phyloP scores from a whole-genome alignment of 2,113 vertebrate species.

The Thomomys bottae region DNA sequence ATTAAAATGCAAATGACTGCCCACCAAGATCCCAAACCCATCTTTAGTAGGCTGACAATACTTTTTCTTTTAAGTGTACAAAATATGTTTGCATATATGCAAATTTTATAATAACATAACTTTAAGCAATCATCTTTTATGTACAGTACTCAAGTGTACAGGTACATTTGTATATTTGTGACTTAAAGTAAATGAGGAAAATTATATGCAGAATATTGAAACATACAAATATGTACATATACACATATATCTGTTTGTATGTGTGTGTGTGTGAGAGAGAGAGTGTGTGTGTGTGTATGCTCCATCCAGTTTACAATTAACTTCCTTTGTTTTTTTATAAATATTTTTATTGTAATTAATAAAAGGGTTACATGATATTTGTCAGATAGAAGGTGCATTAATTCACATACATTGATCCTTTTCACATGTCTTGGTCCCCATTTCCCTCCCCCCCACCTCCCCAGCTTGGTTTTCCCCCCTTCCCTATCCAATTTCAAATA shows the following conservation, averaged over 20 bases:
- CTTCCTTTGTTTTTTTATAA: conserved; percentile 46
- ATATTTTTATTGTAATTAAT: too few relatives aligned
- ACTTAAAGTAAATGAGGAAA: conserved; percentile 14
- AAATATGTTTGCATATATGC: neutral
- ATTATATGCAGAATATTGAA: neutral
- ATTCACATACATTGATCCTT: too few relatives aligned
- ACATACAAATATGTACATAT: neutral
- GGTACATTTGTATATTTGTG: neutral
- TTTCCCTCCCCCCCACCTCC: too few relatives aligned
- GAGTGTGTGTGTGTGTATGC: neutral
- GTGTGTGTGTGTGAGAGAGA: too few relatives aligned
- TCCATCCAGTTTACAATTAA: conserved; percentile 49
- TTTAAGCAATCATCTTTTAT: neutral
- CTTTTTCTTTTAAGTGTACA: neutral
- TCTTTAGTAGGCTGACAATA: neutral
- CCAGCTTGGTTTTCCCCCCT: too few relatives aligned
- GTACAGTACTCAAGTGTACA: neutral
- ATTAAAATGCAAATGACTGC: conserved; percentile 10
- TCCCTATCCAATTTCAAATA: too few relatives aligned
- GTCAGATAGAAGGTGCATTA: too few relatives aligned
- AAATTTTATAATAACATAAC: neutral
- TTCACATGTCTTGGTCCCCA: too few relatives aligned
- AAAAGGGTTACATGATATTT: too few relatives aligned
- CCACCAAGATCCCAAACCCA: neutral
- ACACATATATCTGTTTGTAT: too few relatives aligned